phyloP scores from a whole-genome alignment of 2,113 vertebrate genomes.

The Xiphorhynchus elegans region DNA sequence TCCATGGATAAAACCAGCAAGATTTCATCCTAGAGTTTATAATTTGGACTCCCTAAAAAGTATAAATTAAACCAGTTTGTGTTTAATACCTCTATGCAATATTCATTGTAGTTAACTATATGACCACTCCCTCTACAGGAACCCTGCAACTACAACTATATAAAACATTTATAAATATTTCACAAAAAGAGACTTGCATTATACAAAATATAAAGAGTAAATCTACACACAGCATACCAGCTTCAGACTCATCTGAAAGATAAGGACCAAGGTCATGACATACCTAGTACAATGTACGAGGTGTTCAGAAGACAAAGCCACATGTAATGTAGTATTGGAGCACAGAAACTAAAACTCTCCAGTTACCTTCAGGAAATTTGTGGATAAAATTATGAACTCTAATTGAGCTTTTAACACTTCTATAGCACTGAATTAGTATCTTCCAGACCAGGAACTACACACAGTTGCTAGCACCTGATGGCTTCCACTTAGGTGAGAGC shows the following conservation, averaged over 20 bases:
- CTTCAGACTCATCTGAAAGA: background rate
- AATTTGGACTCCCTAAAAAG: background rate
- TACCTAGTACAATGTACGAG: background rate
- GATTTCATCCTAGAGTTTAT: background rate
- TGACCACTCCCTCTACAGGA: background rate
- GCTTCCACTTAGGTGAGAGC: background rate
- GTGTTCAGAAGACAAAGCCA: background rate
- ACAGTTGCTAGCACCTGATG: background rate
- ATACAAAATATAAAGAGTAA: background rate
- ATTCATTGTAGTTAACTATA: background rate
- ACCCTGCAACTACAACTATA: background rate
- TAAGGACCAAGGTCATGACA: background rate
- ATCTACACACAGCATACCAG: background rate
- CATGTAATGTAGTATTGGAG: background rate
- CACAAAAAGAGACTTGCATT: background rate
- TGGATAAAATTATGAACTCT: background rate
- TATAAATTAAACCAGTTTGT: background rate
- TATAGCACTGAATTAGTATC: background rate
- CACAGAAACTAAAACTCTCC: background rate
- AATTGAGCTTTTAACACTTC: background rate
- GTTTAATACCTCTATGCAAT: background rate
- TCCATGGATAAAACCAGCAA: background rate
- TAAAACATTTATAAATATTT: background rate
- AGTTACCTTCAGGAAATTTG: background rate
- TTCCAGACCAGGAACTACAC: background rate